A percentile compares a stretch with the other conserved stretches of the same genome.
These are phyloP conservation scores for Lutraria rhynchaena DNA, from an alignment of 1,140 invertebrate species.

Conservation along the genomic window DNA sequence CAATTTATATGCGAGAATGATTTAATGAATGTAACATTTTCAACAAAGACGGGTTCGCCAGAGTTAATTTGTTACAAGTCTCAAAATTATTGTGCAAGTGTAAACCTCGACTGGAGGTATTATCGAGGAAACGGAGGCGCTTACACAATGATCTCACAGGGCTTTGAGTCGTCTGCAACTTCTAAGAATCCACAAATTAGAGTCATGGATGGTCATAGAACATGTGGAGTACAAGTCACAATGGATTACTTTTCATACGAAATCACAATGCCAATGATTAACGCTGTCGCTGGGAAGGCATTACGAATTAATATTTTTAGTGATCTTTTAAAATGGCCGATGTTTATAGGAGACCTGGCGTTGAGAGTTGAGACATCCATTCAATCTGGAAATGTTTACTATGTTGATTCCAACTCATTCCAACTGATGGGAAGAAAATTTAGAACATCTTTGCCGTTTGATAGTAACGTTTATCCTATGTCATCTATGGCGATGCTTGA, in stretches of 20 bases:
- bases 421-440: constrained; percentile 86
- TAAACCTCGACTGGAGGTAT: constrained; percentile 37
- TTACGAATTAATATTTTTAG: constrained; percentile 26
- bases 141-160: constrained; percentile 36
- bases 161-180: not conserved
- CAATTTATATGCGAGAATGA: constrained; percentile 30
- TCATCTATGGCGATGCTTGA: constrained; percentile 93
- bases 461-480: constrained; percentile 95
- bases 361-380: constrained; percentile 92
- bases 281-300: constrained; percentile 5
- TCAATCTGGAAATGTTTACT: constrained; percentile 87
- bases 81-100: constrained; percentile 17
- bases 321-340: constrained; percentile 5
- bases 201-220: constrained; percentile 2
- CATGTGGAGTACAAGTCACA: constrained; percentile 20
- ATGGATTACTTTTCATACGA: constrained; percentile 19
- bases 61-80: constrained; percentile 36
- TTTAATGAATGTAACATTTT: constrained; percentile 56
- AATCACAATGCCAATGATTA: constrained; percentile 8
- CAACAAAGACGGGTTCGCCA: constrained; percentile 29
- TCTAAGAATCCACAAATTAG: not conserved
- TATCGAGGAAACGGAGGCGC: constrained; percentile 32
- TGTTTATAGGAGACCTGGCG: constrained; percentile 83
- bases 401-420: constrained; percentile 96
- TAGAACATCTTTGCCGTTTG: constrained; percentile 86